phyloP scores from a whole-genome alignment of 2,888 invertebrate species.

The Alitta virens region DNA sequence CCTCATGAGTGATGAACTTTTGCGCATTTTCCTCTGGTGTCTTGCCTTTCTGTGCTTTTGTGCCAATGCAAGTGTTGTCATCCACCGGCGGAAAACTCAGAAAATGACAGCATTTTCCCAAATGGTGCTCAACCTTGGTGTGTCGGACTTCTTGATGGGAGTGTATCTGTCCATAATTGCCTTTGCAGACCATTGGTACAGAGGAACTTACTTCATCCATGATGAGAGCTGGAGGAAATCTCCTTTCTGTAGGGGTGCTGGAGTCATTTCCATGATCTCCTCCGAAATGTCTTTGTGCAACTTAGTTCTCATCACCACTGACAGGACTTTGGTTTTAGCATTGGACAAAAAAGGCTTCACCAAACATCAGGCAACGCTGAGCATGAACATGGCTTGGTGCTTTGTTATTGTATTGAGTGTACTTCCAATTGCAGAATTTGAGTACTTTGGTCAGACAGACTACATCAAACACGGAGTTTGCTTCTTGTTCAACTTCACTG shows the following conservation, averaged over 20 bases:
- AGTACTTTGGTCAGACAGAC: neutral
- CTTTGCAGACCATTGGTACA: slow-evolving; percentile 29
- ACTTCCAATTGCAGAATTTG: neutral
- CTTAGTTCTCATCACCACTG: slow-evolving; percentile 65
- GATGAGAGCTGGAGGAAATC: slow-evolving; percentile 33
- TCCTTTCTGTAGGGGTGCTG: slow-evolving; percentile 30
- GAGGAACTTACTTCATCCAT: slow-evolving; percentile 30
- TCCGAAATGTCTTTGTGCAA: slow-evolving; percentile 66
- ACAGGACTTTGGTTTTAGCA: slow-evolving; percentile 65
- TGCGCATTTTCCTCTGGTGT: slow-evolving; percentile 29
- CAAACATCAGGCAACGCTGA: neutral
- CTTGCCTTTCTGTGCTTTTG: slow-evolving; percentile 24
- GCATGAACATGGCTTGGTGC: neutral
- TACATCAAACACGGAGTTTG: slow-evolving; percentile 42
- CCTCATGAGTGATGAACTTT: slow-evolving; percentile 27
- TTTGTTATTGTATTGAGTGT: neutral
- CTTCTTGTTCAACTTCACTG: slow-evolving; percentile 49
- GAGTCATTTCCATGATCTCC: slow-evolving; percentile 48
- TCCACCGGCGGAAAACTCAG: neutral
- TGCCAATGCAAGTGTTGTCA: slow-evolving; percentile 27
- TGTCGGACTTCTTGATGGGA: slow-evolving; percentile 34
- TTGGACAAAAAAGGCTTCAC: slow-evolving; percentile 38
- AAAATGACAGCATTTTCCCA: slow-evolving; percentile 6
- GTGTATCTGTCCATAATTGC: slow-evolving; percentile 33
- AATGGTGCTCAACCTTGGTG: slow-evolving; percentile 28